Evolutionary conservation across 2,797 vertebrate species (phyloP).

Genomic region (Gephyroberyx darwinii): DNA sequence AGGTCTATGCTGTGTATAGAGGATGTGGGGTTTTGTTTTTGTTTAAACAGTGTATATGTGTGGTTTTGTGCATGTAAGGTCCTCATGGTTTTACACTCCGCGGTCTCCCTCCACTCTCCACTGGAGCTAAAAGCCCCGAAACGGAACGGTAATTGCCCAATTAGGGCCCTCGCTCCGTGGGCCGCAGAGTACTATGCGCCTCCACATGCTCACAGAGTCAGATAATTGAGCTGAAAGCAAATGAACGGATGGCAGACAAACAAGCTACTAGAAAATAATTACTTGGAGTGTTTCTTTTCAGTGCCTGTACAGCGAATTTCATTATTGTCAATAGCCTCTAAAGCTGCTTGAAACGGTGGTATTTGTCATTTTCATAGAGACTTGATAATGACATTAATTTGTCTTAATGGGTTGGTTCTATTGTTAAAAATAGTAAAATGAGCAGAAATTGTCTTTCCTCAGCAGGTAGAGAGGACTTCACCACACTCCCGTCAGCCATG

Average conservation of each 20-base stretch:
- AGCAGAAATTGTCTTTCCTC: conserved; percentile 99
- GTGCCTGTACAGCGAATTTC: conserved; percentile 99
- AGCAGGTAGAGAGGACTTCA: conserved; percentile 98
- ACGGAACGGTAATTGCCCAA: conserved; percentile 99
- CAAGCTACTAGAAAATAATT: conserved; percentile 99
- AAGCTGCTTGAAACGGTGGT: conserved; percentile 98
- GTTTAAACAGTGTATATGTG: conserved; percentile 78
- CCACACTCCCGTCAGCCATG: conserved; percentile 91
- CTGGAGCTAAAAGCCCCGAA: conserved; percentile 95
- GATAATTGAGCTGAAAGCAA: conserved; percentile 99
- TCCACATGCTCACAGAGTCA: conserved; percentile 86
- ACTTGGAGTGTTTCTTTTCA: conserved; percentile 99
- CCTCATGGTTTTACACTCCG: conserved; percentile 81
- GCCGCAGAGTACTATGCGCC: conserved; percentile 84
- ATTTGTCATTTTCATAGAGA: conserved; percentile 99
- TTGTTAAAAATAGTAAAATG: conserved; percentile 99
- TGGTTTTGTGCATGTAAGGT: conserved; percentile 77
- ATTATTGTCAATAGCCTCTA: conserved; percentile 99
- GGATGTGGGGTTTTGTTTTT: conserved; percentile 75
- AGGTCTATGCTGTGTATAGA: conserved; percentile 62
- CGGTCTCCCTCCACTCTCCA: conserved; percentile 92
- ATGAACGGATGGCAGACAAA: conserved; percentile 99
- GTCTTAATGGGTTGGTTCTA: conserved; percentile 99
- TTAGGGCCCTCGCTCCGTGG: conserved; percentile 97
- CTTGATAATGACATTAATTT: conserved; percentile 99